These are phyloP conservation scores for Magallana angulata DNA, from an alignment of 1,140 invertebrate species.

Conservation along the genomic window DNA sequence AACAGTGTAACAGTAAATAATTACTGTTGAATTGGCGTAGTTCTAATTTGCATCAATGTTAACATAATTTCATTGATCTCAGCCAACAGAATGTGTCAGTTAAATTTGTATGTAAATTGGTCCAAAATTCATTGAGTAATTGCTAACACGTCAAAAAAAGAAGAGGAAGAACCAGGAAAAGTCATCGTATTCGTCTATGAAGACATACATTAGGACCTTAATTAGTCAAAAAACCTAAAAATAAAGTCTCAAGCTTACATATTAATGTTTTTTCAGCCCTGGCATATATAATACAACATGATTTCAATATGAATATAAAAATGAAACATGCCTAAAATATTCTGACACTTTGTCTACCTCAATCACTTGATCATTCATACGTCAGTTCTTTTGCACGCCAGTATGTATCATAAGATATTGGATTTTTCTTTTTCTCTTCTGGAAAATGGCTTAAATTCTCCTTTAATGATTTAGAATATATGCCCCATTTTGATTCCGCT, in stretches of 20 bases:
- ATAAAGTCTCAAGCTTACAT: background rate
- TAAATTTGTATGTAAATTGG: too few relatives aligned
- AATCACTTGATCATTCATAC: background rate
- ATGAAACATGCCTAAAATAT: background rate
- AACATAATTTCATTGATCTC: too few relatives aligned
- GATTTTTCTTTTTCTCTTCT: background rate
- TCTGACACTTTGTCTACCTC: too few relatives aligned
- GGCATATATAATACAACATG: background rate
- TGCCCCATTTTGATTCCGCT: background rate
- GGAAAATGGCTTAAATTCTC: background rate
- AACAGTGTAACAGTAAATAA: too few relatives aligned
- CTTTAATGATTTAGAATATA: conserved; percentile 17
- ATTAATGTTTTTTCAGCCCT: background rate
- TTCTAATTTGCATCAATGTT: too few relatives aligned
- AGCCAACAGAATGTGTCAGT: too few relatives aligned
- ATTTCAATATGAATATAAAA: background rate
- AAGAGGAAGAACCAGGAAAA: too few relatives aligned
- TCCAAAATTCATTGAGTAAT: too few relatives aligned
- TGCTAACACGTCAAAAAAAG: too few relatives aligned
- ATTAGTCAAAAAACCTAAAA: background rate
- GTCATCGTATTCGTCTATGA: too few relatives aligned
- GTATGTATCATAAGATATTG: background rate
- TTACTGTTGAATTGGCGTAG: too few relatives aligned
- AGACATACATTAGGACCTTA: too few relatives aligned
- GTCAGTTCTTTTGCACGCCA: background rate